Conservation (phyloP, 2,113 vertebrate species). For the Monarcha castaneiventris region DNA sequence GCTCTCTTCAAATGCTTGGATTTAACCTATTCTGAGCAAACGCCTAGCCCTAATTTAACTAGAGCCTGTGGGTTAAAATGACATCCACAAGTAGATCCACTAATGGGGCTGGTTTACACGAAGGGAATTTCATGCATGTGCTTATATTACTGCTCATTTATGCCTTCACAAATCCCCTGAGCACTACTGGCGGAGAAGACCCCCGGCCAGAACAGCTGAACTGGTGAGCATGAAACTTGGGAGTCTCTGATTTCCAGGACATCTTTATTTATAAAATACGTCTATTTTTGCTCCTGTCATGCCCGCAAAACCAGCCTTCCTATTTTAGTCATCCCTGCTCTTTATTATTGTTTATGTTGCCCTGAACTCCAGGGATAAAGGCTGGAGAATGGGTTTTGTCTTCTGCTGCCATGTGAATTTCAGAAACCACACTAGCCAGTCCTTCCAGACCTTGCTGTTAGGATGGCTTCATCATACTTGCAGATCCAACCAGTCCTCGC, state of each 20-base stretch:
- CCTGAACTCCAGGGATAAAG: not conserved
- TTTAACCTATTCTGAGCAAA: not conserved
- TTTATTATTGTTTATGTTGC: not conserved
- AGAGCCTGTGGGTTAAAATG: not conserved
- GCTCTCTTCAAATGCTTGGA: not conserved
- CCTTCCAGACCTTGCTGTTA: not conserved
- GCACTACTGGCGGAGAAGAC: not conserved
- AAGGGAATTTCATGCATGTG: conserved; percentile 35
- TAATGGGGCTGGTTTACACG: not conserved
- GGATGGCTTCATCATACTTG: conserved; percentile 5
- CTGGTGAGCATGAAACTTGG: not conserved
- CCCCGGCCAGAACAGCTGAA: conserved; percentile 49
- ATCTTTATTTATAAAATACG: conserved; percentile 41
- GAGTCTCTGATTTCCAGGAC: conserved; percentile 39
- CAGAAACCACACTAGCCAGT: conserved; percentile 3
- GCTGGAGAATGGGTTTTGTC: not conserved
- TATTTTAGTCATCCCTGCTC: not conserved
- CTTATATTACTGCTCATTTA: conserved; percentile 17
- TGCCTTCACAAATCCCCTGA: not conserved
- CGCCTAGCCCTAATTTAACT: not conserved
- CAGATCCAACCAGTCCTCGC: not conserved
- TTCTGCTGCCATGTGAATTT: not conserved
- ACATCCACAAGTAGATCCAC: not conserved
- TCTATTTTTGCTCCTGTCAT: conserved; percentile 7
- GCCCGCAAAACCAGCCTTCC: conserved; percentile 1